These are phyloP conservation scores for Habropoda laboriosa DNA, from an alignment of 1,140 invertebrate genomes.

Conservation along the genomic window DNA sequence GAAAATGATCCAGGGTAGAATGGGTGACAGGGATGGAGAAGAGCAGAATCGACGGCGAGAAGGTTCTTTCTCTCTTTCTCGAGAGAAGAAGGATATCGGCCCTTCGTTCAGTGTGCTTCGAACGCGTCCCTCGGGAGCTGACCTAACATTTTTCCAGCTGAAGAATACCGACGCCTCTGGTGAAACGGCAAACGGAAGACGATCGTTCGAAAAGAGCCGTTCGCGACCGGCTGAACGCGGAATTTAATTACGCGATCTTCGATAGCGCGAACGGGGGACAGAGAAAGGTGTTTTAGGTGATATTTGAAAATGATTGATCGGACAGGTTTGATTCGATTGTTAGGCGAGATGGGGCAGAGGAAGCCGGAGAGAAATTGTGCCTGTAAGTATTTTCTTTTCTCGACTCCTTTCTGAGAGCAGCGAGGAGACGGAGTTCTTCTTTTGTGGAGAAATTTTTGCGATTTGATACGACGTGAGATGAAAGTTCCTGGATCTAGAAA, in stretches of 20 bases:
- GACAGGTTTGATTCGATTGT: too few species aligned
- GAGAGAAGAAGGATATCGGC: constrained; percentile 47
- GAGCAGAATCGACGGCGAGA: constrained; percentile 51
- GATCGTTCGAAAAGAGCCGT: constrained; percentile 5
- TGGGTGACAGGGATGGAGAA: constrained; percentile 30
- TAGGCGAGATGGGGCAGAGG: too few species aligned
- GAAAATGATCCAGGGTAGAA: constrained; percentile 58
- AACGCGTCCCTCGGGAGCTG: constrained; percentile 64
- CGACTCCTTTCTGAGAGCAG: too few species aligned
- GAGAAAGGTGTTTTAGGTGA: too few species aligned
- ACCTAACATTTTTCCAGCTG: constrained; percentile 71
- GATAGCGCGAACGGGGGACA: neutral
- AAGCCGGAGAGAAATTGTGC: too few species aligned
- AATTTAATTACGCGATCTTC: constrained; percentile 57
- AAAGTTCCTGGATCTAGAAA: too few species aligned
- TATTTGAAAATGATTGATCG: too few species aligned
- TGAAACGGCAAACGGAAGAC: neutral
- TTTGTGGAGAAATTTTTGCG: too few species aligned
- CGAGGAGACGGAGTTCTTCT: too few species aligned
- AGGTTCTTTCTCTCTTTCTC: constrained; percentile 36
- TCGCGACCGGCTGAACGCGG: neutral
- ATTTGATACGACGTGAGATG: too few species aligned
- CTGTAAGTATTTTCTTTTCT: too few species aligned
- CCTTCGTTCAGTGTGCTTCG: constrained; percentile 1
- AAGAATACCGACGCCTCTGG: constrained; percentile 72